Percentiles rank a stretch among this genome's conserved stretches.
Conservation (phyloP, 2,797 vertebrate species). For the Dicrostonyx torquatus region DNA sequence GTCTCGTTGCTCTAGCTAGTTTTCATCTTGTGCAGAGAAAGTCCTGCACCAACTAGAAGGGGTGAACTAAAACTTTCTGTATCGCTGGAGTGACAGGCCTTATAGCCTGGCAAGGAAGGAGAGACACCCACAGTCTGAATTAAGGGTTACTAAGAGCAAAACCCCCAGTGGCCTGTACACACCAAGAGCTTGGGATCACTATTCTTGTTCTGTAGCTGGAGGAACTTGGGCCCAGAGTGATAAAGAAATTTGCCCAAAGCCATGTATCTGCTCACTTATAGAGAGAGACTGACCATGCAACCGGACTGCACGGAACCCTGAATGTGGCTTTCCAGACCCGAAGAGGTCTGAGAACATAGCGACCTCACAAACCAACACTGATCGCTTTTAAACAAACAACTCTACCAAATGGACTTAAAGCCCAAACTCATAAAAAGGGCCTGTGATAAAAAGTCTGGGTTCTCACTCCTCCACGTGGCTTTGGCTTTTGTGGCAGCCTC, state of each 20-base stretch:
- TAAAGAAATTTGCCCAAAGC: background rate
- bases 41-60: conserved; percentile 22
- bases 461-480: background rate
- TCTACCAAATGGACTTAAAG: background rate
- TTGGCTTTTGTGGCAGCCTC: background rate
- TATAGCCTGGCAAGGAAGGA: background rate
- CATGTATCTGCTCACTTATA: background rate
- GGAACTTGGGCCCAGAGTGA: background rate
- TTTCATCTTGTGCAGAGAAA: background rate
- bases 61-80: background rate
- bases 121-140: background rate
- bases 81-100: background rate
- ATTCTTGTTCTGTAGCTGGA: background rate
- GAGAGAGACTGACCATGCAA: background rate
- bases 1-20: background rate
- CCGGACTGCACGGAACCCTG: background rate
- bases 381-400: background rate
- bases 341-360: background rate
- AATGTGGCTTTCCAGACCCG: background rate
- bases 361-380: background rate
- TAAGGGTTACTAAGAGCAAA: background rate
- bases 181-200: background rate
- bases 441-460: background rate
- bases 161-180: background rate
- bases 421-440: background rate